Base-by-base conservation (phyloP, 2,113 vertebrate genomes). In the Chionis minor region DNA sequence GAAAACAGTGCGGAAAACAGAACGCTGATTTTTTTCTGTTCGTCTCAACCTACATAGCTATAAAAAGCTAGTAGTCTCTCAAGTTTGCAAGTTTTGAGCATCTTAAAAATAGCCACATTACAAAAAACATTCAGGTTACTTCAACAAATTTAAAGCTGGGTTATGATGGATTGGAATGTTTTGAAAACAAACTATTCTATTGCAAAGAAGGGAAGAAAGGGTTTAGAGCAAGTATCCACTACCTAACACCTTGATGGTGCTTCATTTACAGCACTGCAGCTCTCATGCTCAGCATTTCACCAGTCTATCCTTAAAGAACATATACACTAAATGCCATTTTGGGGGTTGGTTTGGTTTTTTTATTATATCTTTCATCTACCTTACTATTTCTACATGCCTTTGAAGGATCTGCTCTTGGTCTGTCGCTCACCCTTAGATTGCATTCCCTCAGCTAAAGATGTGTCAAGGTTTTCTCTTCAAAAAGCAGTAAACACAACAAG, bases 161-260 rank as follows among this genome's bases (percentile, higher is more conserved):
- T 47, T 77, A 52, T 14, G 23, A 1, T 59, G 33, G 4, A 59
- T 20, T 33, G 4, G 10, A 87, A 51, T 32, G 16, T 52, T 78
- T 65, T 26, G 23, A 75, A 94, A 89, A 61, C 3, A 40, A 87
- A 66, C 2, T 40, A 35, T 40, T 87, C 66, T 35, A 81, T 16
- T 58, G 35, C 6, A 86, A 63, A 67, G 47, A 67, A 51, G 7
- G 12, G 15, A 77, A 66, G 14, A 70, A 78, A 47, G 4, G 11
- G 20, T 30, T 81, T 40, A 80, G 49, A 79, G 81, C 5, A 23
- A 71, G 5, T 21, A 94, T 9, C 32, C 30, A 52, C 15, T 52
- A 67, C 6, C 5, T 51, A 40, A 81, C 0, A 0, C 27, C 30
- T 81, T 38, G 42, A 26, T 0, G 1, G 3, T 81, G 24, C 32